phyloP scores from a whole-genome alignment of 1,140 invertebrate genomes.

The Drosophila dunni region DNA sequence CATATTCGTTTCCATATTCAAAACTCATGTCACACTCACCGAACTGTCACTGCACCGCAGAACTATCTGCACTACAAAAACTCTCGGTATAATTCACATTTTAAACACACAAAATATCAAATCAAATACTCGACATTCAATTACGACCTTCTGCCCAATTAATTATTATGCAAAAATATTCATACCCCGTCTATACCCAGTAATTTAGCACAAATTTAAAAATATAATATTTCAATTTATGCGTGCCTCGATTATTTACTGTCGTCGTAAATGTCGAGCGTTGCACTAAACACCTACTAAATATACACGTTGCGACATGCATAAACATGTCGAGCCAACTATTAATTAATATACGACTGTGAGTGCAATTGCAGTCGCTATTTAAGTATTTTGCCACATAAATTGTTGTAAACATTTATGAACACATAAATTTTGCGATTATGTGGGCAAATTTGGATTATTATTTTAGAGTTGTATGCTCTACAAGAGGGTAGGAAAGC shows the following conservation, averaged over 20 bases:
- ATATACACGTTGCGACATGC: slow-evolving; percentile 46
- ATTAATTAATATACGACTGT: slow-evolving; percentile 59
- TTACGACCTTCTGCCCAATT: slow-evolving; percentile 57
- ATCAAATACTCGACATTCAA: slow-evolving; percentile 23
- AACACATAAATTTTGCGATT: slow-evolving; percentile 12
- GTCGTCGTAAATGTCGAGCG: slow-evolving; percentile 43
- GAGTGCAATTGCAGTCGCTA: slow-evolving; percentile 15
- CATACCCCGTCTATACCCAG: background rate
- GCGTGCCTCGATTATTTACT: slow-evolving; percentile 60
- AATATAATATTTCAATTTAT: slow-evolving; percentile 22
- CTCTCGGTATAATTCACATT: slow-evolving; percentile 7
- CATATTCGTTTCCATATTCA: background rate
- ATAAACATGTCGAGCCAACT: slow-evolving; percentile 47
- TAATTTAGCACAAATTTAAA: slow-evolving; percentile 26
- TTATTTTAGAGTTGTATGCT: background rate
- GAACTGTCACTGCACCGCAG: background rate
- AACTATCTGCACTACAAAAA: background rate
- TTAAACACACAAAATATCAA: background rate
- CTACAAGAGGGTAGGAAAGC: background rate
- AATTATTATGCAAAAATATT: slow-evolving; percentile 33
- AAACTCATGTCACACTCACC: background rate
- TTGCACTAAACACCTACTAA: slow-evolving; percentile 65
- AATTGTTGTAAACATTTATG: slow-evolving; percentile 55
- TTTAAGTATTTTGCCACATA: slow-evolving; percentile 45
- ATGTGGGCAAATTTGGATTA: background rate